Base-by-base conservation (phyloP, 2,797 vertebrate species). In the Tapirus indicus region DNA sequence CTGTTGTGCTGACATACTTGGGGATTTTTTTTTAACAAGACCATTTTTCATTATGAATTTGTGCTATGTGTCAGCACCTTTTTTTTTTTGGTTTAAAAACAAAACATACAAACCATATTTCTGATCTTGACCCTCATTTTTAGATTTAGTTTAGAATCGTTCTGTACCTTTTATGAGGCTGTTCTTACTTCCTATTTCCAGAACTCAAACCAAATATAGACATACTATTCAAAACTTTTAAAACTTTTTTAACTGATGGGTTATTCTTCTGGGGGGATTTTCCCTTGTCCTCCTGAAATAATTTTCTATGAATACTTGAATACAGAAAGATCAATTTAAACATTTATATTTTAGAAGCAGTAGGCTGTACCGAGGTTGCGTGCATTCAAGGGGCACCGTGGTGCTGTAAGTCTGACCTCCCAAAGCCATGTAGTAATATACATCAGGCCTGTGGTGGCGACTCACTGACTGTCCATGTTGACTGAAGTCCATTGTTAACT, bases 21-120 rank as follows among this genome's bases (percentile, higher is more conserved):
- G 98, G 98, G 98, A 98, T 97, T 98, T 98, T 98, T 96, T 96
- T 98, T 96, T 97, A 97, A 97, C 97, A 98, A 98, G 96, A 98
- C 95, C 18, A 95, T 92, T 98, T 98, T 98, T 98, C 98, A 92
- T 97, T 98, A 96, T 98, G 97, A 98, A 98, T 98, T 98, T 98
- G 97, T 96, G 96, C 96, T 97, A 97, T 98, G 97, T 98, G 98
- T 99, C 98, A 98, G 98, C 98, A 96, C 97, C 97, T 98, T n/a
- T 91, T 96, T 97, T 96, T 44, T 71, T 85, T 88, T 64, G 74
- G 91, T 96, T 98, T 97, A 98, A 98, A 98, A 98, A 84, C 97
- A 98, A 98, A 98, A 97, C 96, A 97, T 85, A 95, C 79, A 79
- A 84, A 82, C 90, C 69, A 88, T 97, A 96, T 96, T 98, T 98